phyloP scores from a whole-genome alignment of 2,113 vertebrate species.

The Bubo blakistoni region DNA sequence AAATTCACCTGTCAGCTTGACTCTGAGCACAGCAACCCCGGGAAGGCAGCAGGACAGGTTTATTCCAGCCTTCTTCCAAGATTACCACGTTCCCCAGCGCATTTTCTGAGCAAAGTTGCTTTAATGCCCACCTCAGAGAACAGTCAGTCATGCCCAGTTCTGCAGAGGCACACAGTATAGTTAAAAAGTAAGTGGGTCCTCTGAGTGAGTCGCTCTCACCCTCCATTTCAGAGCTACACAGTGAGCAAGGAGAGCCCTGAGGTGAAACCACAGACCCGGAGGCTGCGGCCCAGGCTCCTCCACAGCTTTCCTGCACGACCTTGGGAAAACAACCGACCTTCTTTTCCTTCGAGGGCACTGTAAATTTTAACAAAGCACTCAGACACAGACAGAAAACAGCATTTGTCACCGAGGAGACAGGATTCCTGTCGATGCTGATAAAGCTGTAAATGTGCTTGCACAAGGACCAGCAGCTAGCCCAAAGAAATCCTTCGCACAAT shows the following conservation, averaged over 20 bases:
- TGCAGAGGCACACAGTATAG: not conserved
- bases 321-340: not conserved
- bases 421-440: not conserved
- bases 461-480: not conserved
- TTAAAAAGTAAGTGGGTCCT: not conserved
- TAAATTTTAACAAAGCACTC: not conserved
- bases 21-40: too few species aligned
- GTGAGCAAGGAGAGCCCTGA: not conserved
- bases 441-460: not conserved
- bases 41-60: not conserved
- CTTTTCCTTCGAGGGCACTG: not conserved
- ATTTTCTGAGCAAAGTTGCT: not conserved
- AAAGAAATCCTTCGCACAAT: not conserved
- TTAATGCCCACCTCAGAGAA: not conserved
- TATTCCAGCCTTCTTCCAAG: not conserved
- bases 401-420: not conserved
- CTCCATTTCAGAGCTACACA: rapidly evolving
- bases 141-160: not conserved
- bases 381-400: not conserved
- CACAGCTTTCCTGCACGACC: not conserved
- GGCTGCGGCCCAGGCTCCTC: not conserved
- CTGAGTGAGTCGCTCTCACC: not conserved
- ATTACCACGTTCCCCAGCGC: not conserved
- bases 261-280: not conserved
- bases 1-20: not conserved